These are phyloP conservation scores for Parapristionchus giblindavisi DNA, from an alignment of 2,888 invertebrate species.

Conservation along the genomic window DNA sequence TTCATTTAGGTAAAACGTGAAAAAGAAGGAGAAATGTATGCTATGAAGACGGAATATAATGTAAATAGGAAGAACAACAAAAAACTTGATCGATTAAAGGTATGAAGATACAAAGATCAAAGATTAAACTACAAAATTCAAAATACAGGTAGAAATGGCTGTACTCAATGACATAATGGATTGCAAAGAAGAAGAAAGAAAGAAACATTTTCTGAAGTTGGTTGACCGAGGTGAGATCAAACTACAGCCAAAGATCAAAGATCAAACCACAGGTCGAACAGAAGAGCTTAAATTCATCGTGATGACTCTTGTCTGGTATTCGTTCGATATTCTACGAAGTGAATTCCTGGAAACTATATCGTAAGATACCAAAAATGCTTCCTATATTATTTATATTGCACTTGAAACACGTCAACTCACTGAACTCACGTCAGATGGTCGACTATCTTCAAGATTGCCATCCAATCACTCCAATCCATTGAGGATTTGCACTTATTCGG, in stretches of 20 bases:
- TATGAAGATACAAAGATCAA: background rate
- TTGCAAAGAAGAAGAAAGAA: background rate
- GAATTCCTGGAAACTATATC: background rate
- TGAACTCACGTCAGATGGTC: conserved; percentile 1
- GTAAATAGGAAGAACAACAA: conserved; percentile 13
- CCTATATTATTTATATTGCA: too few species aligned
- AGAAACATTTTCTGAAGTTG: conserved; percentile 26
- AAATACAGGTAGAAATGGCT: conserved; percentile 1
- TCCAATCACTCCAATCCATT: conserved; percentile 18
- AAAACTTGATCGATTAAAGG: conserved; percentile 20
- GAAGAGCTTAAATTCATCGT: conserved; percentile 22
- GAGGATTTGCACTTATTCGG: conserved; percentile 16
- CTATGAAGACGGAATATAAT: conserved; percentile 21
- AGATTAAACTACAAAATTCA: conserved; percentile 7
- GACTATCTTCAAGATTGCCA: background rate
- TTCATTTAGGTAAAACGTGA: too few species aligned
- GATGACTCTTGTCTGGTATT: conserved; percentile 22
- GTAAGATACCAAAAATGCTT: background rate
- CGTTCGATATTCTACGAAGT: conserved; percentile 13
- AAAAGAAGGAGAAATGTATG: background rate
- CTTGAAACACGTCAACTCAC: background rate
- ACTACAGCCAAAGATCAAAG: background rate
- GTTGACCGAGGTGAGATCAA: conserved; percentile 11
- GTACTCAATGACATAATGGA: background rate
- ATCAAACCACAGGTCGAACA: conserved; percentile 18